Evolutionary conservation across 2,113 vertebrate species (phyloP).

Genomic region (Oryctolagus cuniculus): mOryCun1.1 NC_091453.1:7238501-7239000

Average conservation of each 20-base stretch:
- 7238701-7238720: slow-evolving; percentile 3
- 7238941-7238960: too few species aligned
- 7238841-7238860: too few species aligned
- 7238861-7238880: too few species aligned
- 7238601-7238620: not conserved
- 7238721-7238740: slow-evolving; percentile 19
- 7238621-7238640: slow-evolving; percentile 40
- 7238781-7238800: too few species aligned
- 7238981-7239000: too few species aligned
- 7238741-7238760: not conserved
- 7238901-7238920: too few species aligned
- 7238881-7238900: too few species aligned
- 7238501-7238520: not conserved
- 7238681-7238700: slow-evolving; percentile 20
- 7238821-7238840: too few species aligned
- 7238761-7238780: too few species aligned
- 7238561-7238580: slow-evolving; percentile 45
- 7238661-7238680: not conserved
- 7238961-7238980: too few species aligned
- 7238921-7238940: too few species aligned
- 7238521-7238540: slow-evolving; percentile 46
- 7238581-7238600: not conserved
- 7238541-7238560: not conserved
- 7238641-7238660: slow-evolving; percentile 24
- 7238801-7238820: too few species aligned